Conservation (phyloP, 1,140 invertebrate genomes). For the Xylocopa sonorina region DNA sequence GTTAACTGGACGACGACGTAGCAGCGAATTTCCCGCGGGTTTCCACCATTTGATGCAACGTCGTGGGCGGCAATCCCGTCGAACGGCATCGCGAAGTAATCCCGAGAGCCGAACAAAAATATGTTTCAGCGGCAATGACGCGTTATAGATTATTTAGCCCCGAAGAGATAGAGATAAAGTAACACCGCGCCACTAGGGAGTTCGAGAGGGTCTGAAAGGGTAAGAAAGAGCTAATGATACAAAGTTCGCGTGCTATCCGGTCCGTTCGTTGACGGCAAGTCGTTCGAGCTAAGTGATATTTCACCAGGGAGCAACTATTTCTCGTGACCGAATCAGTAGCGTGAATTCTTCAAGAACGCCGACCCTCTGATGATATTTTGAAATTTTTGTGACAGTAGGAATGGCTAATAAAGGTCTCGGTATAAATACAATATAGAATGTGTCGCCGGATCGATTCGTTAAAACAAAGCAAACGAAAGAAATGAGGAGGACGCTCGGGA, state of each 20-base stretch:
- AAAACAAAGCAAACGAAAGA: background rate
- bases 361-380: background rate
- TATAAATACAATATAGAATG: too few species aligned
- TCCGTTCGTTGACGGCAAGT: background rate
- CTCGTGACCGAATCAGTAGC: slow-evolving; percentile 23
- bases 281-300: slow-evolving; percentile 27
- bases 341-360: slow-evolving; percentile 55
- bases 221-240: slow-evolving; percentile 16
- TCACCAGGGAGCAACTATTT: slow-evolving; percentile 46
- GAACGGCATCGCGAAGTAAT: background rate
- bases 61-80: background rate
- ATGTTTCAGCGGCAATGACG: background rate
- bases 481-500: background rate
- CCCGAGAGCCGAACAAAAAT: background rate
- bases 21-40: background rate
- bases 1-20: too few species aligned
- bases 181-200: background rate
- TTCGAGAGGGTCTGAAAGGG: background rate
- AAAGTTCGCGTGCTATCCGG: slow-evolving; percentile 26
- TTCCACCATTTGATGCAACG: background rate
- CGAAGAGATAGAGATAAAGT: background rate
- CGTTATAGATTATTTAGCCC: background rate
- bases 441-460: background rate
- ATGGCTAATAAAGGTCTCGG: too few species aligned
- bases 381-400: too few species aligned